Percentiles rank a stretch among this genome's conserved stretches.
phyloP scores from a whole-genome alignment of 2,888 invertebrate genomes.

The Helobdella robusta region DNA sequence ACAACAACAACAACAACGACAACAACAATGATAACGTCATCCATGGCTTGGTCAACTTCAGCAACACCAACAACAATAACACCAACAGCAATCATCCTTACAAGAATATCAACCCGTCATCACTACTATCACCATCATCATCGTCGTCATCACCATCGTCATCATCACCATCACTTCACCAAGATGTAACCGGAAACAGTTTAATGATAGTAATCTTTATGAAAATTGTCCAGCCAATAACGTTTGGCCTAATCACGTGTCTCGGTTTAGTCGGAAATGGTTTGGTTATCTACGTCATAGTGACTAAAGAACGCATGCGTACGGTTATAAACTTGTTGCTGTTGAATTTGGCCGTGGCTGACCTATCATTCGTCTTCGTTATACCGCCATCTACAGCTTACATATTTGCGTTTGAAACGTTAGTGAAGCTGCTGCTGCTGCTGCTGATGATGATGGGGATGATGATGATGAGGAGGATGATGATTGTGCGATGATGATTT shows the following conservation, averaged over 20 bases:
- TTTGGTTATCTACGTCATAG: conserved; percentile 26
- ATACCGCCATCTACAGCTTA: conserved; percentile 84
- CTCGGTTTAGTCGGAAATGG: conserved; percentile 23
- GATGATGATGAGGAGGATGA: background rate
- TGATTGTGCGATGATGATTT: too few relatives aligned
- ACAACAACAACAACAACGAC: too few relatives aligned
- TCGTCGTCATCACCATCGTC: too few relatives aligned
- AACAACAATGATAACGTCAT: too few relatives aligned
- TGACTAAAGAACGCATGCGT: conserved; percentile 60
- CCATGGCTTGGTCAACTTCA: too few relatives aligned
- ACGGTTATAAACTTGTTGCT: conserved; percentile 76
- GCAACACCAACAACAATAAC: too few relatives aligned
- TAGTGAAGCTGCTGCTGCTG: background rate
- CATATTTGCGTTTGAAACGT: conserved; percentile 25
- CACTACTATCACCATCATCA: too few relatives aligned
- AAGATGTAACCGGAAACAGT: too few relatives aligned
- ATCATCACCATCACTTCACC: too few relatives aligned
- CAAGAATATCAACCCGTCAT: too few relatives aligned
- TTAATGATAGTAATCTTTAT: conserved; percentile 19
- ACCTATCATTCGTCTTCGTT: conserved; percentile 75
- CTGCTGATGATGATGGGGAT: background rate
- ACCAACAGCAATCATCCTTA: too few relatives aligned
- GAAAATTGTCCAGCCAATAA: conserved; percentile 21
- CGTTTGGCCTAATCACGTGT: conserved; percentile 25
- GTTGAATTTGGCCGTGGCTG: conserved; percentile 75